Evolutionary conservation across 2,797 vertebrate genomes (phyloP), one percentile per base, ranked within the genome.

Genomic region (Anomalospiza imberbis): DNA sequence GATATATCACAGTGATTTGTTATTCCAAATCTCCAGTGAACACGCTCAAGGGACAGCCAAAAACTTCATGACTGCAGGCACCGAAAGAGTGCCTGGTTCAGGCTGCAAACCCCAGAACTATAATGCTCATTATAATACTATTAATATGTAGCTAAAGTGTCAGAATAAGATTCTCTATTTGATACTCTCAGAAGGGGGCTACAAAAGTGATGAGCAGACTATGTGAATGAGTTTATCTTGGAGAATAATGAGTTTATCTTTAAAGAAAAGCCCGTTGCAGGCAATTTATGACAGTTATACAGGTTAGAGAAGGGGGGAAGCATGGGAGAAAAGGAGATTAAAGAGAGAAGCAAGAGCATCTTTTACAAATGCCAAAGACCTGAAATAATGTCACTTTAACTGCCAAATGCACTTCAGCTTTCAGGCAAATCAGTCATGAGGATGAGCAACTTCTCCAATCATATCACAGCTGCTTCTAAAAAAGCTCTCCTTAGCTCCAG

Each of bases 341-440:
- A 53, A 86, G 42, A 68, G 8, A 67, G 42, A 74, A 31, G 48
- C 57, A 62, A 3, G 6, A 90, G 36, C 45, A 87, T 36, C 57
- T 74, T 90, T 87, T 77, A 61, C 74, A 91, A 89, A 81, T 54
- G 74, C 36, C 71, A 55, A 88, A 91, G 71, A 71, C 60, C 65
- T 72, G 70, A 77, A 88, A 83, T 87, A 74, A 89, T 45, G 68
- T 87, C 40, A 82, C 71, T 95, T 85, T 65, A 89, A 68, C 80
- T 73, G 36, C 48, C 6, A 1, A 90, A 90, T 45, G 61, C 71
- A 51, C 63, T 96, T 71, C 85, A 90, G 83, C 77, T 80, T 84
- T 87, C 83, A 75, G 63, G 63, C 67, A 89, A 76, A 91, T 88
- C 80, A 86, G 60, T 76, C 68, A 25, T 0, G 5, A 82, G 0